Evolutionary conservation across 2,888 invertebrate genomes (phyloP).

Genomic region (Artemia sinica): DNA sequence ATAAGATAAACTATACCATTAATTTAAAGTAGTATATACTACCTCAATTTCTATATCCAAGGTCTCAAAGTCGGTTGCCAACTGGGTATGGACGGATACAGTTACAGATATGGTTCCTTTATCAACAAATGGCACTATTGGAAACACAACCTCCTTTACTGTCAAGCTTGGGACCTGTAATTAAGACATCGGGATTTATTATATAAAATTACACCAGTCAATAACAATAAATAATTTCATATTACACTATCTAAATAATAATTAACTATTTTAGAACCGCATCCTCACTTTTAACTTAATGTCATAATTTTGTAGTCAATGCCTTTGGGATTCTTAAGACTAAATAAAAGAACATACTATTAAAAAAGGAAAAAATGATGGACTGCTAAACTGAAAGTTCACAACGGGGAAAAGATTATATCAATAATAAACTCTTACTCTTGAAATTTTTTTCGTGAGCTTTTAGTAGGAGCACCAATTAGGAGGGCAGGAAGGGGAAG

Average conservation of each 20-base stretch:
- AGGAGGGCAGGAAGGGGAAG: too few species aligned
- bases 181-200: constrained; percentile 7
- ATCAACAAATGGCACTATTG: constrained; percentile 35
- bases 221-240: neutral
- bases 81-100: constrained; percentile 36
- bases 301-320: too few species aligned
- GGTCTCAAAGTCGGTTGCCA: constrained; percentile 31
- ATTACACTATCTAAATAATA: neutral
- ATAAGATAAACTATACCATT: too few species aligned
- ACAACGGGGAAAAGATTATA: too few species aligned
- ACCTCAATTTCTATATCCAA: constrained; percentile 30
- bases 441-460: too few species aligned
- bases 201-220: neutral
- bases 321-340: too few species aligned
- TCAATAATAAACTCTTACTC: too few species aligned
- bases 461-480: too few species aligned
- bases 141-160: constrained; percentile 35
- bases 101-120: constrained; percentile 35
- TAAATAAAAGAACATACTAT: too few species aligned
- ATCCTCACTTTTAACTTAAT: neutral
- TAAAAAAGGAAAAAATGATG: too few species aligned
- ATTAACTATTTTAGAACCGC: neutral
- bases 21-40: constrained; percentile 13
- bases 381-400: too few species aligned
- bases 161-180: constrained; percentile 24